Conservation (phyloP, 2,888 invertebrate species). For the Aphodius granarius region DNA sequence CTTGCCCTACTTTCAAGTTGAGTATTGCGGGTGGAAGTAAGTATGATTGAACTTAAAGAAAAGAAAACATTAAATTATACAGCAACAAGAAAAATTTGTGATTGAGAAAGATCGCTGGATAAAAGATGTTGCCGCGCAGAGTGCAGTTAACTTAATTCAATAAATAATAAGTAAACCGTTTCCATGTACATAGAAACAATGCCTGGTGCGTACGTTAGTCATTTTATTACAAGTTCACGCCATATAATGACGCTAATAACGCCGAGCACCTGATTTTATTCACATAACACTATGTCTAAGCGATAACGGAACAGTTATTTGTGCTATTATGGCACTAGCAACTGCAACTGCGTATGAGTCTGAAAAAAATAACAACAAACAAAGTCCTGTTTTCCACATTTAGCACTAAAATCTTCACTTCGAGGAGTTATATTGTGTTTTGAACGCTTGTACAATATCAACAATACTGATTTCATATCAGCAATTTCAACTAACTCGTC, state of each 20-base stretch:
- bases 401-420: too few relatives aligned
- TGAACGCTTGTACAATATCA: not conserved
- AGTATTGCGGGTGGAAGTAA: not conserved
- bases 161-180: not conserved
- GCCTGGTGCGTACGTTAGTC: not conserved
- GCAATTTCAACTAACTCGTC: not conserved
- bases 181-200: not conserved
- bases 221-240: not conserved
- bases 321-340: not conserved
- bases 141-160: not conserved
- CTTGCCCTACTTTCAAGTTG: not conserved
- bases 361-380: too few relatives aligned
- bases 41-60: not conserved
- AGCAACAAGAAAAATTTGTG: too few relatives aligned
- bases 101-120: not conserved
- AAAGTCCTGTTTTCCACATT: too few relatives aligned
- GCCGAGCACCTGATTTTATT: not conserved
- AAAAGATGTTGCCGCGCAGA: not conserved
- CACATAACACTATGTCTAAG: not conserved
- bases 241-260: not conserved
- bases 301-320: not conserved
- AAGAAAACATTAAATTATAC: too few relatives aligned
- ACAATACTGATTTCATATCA: not conserved
- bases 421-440: not conserved
- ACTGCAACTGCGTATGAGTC: not conserved